Base-by-base conservation (phyloP, 2,797 vertebrate species). In the Anisognathus igniventris region DNA sequence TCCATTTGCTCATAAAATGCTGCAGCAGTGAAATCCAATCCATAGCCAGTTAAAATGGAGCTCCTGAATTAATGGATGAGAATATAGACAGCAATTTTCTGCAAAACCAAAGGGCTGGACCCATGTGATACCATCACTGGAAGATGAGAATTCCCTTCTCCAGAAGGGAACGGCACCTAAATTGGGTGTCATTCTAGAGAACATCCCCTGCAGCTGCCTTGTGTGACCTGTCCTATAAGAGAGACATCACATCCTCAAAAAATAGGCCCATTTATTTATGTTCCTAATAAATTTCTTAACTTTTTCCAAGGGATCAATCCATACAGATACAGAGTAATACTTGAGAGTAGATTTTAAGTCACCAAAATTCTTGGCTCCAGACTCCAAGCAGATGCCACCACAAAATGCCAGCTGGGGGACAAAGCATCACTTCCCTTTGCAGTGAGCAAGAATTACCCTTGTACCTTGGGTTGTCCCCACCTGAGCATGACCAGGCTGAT, bases 391-490 rank as follows among this genome's bases (percentile, higher is more conserved):
- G 31, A 30, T n/a, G 35, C 28, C 67, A 47, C 31, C 39, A 37
- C 9, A 5, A 25, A 42, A 30, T 7, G 3, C 14, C 65, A 48
- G 4, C 0, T 56, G 18, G 22, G 50, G 51, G 23, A 48, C 25
- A n/a, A 48, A 88, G 27, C 68, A 28, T 24, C 19, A 6, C 7
- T 27, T 73, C 40, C 77, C 60, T 45, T 18, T 12, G 30, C 7
- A 1, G 42, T 0, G 0, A 51, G 33, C 1, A 3, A 82, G 71
- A 58, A 56, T n/a, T 44, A 14, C 45, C 54, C 25, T 57, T 8
- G 11, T 10, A 28, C 51, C 64, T 17, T 7, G 1, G 0, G 0
- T 53, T 28, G n/a, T 76, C 47, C 84, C 47, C 82, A 14, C 28
- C 2, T 78, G 53, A 78, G 65, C 5, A 0, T 10, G 33, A 54